Evolutionary conservation across 2,797 vertebrate species (phyloP).

Genomic region (Simalia tracyae): DNA sequence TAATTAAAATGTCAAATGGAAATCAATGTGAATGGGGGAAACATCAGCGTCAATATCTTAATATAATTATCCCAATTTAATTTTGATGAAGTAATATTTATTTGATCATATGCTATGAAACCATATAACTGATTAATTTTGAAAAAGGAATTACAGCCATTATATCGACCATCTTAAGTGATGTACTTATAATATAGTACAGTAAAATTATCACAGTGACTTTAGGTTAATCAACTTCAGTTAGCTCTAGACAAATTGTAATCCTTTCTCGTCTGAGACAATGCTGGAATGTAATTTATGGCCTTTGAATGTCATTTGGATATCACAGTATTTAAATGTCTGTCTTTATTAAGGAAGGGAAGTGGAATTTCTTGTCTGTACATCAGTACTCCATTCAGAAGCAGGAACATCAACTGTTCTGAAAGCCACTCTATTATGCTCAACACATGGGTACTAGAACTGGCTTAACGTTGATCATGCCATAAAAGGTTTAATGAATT

Average conservation of each 20-base stretch:
- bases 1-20: conserved; percentile 35
- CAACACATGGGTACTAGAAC: neutral
- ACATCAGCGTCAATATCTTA: conserved; percentile 28
- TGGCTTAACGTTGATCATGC: neutral
- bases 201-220: conserved; percentile 3
- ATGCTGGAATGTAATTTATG: neutral
- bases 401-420: neutral
- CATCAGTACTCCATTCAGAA: neutral
- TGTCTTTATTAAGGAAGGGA: neutral
- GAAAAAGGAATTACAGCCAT: neutral
- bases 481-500: neutral
- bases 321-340: neutral
- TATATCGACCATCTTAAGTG: conserved; percentile 9
- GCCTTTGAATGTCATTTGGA: neutral
- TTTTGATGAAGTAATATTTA: conserved; percentile 29
- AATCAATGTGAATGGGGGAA: conserved; percentile 29
- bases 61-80: conserved; percentile 35
- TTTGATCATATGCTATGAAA: conserved; percentile 17
- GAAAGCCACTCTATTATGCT: neutral
- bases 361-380: neutral
- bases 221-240: conserved; percentile 22
- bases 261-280: neutral
- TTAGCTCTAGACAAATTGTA: neutral
- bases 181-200: conserved; percentile 5
- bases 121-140: conserved; percentile 9